These are phyloP conservation scores for Nymphicus hollandicus DNA, from an alignment of 2,113 vertebrate genomes.

Conservation along the genomic window DNA sequence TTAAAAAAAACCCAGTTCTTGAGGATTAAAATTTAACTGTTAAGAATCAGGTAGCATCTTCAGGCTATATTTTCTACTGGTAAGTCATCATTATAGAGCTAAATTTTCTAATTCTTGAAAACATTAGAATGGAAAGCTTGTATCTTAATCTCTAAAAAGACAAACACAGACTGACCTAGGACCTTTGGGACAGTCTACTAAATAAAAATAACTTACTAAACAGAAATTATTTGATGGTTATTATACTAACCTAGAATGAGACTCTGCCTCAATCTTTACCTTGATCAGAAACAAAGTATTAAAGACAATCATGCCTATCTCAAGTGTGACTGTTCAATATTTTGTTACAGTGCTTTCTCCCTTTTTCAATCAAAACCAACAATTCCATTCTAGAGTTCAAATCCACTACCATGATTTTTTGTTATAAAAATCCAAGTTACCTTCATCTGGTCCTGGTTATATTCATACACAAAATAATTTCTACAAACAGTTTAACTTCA, in stretches of 20 bases:
- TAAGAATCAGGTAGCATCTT: background rate
- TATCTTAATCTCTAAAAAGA: background rate
- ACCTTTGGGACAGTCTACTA: background rate
- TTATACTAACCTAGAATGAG: background rate
- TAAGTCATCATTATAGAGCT: background rate
- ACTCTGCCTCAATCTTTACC: background rate
- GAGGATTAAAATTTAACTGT: background rate
- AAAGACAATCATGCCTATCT: background rate
- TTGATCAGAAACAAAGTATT: background rate
- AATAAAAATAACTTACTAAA: background rate
- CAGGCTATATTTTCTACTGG: background rate
- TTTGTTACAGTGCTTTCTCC: background rate
- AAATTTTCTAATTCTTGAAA: background rate
- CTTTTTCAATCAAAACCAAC: background rate
- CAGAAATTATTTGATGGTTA: background rate
- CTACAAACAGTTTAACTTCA: background rate
- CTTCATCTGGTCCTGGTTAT: background rate
- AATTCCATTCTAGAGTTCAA: background rate
- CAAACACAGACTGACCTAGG: background rate
- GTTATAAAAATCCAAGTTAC: background rate
- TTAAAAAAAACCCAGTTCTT: background rate
- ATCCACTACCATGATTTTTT: background rate
- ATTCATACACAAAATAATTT: background rate
- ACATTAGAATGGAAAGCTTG: background rate
- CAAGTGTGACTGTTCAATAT: background rate